phyloP scores from a whole-genome alignment of 2,113 vertebrate genomes.

The Gracilinanus agilis region DNA sequence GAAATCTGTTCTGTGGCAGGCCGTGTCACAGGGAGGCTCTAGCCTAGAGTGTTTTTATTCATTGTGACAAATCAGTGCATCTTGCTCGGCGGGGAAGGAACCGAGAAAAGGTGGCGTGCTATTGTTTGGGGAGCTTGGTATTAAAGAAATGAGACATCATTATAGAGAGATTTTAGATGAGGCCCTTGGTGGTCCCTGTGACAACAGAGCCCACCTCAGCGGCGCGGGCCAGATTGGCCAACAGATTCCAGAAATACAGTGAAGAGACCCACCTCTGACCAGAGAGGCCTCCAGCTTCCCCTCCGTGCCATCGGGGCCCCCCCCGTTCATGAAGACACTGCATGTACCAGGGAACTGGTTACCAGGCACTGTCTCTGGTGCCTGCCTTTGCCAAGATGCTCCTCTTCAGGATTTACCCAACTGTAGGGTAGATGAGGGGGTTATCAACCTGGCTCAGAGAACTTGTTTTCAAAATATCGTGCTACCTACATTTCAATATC shows the following conservation, averaged over 20 bases:
- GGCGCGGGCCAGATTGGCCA: neutral
- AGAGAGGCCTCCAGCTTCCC: neutral
- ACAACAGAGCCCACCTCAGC: neutral
- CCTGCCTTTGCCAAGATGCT: neutral
- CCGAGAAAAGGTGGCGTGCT: neutral
- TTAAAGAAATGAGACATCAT: slow-evolving; percentile 50
- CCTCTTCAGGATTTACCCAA: neutral
- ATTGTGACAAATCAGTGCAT: slow-evolving; percentile 55
- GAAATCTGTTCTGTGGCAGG: neutral
- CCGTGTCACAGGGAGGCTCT: slow-evolving; percentile 21
- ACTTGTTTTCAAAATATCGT: neutral
- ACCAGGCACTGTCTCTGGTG: neutral
- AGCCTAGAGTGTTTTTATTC: neutral
- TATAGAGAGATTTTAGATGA: slow-evolving; percentile 17
- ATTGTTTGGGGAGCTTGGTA: neutral
- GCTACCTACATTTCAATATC: neutral
- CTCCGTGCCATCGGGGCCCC: neutral
- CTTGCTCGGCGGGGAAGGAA: neutral
- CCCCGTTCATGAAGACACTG: fast-evolving
- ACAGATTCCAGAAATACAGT: neutral
- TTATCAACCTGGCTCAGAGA: neutral
- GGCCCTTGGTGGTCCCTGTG: slow-evolving; percentile 35
- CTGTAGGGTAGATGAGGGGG: neutral
- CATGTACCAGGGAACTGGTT: neutral
- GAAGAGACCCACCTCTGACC: fast-evolving